phyloP scores from a whole-genome alignment of 2,113 vertebrate genomes.

The Syrmaticus mikado region DNA sequence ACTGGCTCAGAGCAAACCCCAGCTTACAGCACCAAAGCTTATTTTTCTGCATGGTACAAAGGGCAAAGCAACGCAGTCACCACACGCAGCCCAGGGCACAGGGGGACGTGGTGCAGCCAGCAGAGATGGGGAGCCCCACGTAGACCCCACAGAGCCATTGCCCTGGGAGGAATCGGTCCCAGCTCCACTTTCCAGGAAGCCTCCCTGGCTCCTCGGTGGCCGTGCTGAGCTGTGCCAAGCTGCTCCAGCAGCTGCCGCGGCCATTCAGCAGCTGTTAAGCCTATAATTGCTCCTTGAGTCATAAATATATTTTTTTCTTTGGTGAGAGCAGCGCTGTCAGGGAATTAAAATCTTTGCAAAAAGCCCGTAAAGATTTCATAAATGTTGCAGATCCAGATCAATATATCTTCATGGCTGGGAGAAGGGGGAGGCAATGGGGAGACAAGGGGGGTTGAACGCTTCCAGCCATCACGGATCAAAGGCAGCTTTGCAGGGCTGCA shows the following conservation, averaged over 20 bases:
- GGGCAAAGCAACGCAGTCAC: neutral
- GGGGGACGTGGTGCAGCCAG: fast-evolving
- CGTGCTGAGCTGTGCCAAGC: neutral
- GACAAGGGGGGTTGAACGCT: too few relatives aligned
- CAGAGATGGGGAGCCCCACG: neutral
- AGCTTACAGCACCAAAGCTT: neutral
- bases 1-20: neutral
- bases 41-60: neutral
- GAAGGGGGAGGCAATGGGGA: neutral
- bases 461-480: neutral
- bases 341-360: slow-evolving; percentile 56
- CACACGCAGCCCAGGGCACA: neutral
- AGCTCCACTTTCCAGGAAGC: slow-evolving; percentile 7
- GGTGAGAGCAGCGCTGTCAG: slow-evolving; percentile 39
- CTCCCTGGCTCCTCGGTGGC: neutral
- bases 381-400: neutral
- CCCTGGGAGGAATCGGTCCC: neutral
- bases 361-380: slow-evolving; percentile 36
- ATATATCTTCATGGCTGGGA: neutral
- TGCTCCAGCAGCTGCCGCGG: slow-evolving; percentile 6
- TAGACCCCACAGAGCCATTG: fast-evolving
- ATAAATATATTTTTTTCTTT: neutral
- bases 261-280: slow-evolving; percentile 19
- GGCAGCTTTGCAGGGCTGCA: neutral
- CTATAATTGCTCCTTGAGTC: slow-evolving; percentile 58